These are phyloP conservation scores for Cosmia trapezina DNA, from an alignment of 2,888 invertebrate species.

Conservation along the genomic window DNA sequence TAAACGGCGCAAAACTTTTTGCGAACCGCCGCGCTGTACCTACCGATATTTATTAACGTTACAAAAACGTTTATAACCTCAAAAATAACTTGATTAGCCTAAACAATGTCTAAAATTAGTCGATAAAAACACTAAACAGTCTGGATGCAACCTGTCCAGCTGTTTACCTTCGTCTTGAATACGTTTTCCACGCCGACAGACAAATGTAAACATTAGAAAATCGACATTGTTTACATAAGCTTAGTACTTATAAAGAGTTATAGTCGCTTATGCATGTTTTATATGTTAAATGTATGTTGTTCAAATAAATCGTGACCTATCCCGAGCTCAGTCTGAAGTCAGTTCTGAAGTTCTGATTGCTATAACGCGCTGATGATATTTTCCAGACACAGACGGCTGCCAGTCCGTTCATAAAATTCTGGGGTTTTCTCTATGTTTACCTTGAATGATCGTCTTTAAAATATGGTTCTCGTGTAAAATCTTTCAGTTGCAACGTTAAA, in stretches of 20 bases:
- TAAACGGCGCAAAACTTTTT: constrained; percentile 33
- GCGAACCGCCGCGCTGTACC: constrained; percentile 13
- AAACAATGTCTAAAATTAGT: constrained; percentile 60
- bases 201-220: constrained; percentile 68
- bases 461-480: constrained; percentile 44
- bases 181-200: constrained; percentile 68
- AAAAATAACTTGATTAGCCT: constrained; percentile 50
- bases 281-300: constrained; percentile 49
- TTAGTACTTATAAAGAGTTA: constrained; percentile 61
- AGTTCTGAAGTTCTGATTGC: constrained; percentile 45
- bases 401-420: constrained; percentile 36
- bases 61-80: constrained; percentile 43
- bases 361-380: constrained; percentile 57
- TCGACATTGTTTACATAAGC: constrained; percentile 59
- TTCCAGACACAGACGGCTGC: constrained; percentile 40
- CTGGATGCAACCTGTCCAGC: constrained; percentile 41
- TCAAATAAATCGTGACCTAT: constrained; percentile 48
- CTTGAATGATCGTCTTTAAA: constrained; percentile 31
- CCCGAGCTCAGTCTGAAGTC: constrained; percentile 42
- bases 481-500: constrained; percentile 46
- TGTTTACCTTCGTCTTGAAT: constrained; percentile 69
- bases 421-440: constrained; percentile 32
- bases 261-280: constrained; percentile 40
- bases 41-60: constrained; percentile 27
- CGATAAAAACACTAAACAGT: constrained; percentile 49